phyloP scores from a whole-genome alignment of 2,888 invertebrate species.

The Lepidocyrtoides sp. region DNA sequence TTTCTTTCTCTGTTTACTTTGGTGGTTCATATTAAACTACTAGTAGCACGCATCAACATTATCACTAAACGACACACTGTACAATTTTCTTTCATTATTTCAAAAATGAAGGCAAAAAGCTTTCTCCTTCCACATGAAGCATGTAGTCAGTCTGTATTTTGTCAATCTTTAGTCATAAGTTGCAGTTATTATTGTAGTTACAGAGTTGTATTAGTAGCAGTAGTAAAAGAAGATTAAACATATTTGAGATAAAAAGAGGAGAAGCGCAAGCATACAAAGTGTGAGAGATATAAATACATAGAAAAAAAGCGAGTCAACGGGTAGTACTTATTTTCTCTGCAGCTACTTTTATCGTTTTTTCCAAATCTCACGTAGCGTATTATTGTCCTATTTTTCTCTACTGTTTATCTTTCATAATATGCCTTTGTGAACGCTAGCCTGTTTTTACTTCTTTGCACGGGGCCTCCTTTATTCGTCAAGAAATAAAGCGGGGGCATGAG shows the following conservation, averaged over 20 bases:
- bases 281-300: background rate
- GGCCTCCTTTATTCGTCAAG: background rate
- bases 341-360: background rate
- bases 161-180: slow-evolving; percentile 6
- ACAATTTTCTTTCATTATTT: too few species aligned
- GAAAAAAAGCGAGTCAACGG: background rate
- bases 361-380: background rate
- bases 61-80: too few species aligned
- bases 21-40: too few species aligned
- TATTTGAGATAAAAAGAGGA: background rate
- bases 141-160: too few species aligned
- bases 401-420: background rate
- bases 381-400: background rate
- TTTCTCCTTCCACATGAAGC: too few species aligned
- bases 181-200: background rate
- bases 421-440: background rate
- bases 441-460: background rate
- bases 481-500: background rate
- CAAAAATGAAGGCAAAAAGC: too few species aligned
- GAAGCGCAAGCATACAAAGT: background rate
- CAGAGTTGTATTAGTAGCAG: background rate
- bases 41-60: too few species aligned
- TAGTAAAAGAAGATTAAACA: slow-evolving; percentile 7
- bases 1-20: too few species aligned
- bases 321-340: background rate